Conservation (phyloP, 2,797 vertebrate species). For the Amblyopsis hoosieri region DNA sequence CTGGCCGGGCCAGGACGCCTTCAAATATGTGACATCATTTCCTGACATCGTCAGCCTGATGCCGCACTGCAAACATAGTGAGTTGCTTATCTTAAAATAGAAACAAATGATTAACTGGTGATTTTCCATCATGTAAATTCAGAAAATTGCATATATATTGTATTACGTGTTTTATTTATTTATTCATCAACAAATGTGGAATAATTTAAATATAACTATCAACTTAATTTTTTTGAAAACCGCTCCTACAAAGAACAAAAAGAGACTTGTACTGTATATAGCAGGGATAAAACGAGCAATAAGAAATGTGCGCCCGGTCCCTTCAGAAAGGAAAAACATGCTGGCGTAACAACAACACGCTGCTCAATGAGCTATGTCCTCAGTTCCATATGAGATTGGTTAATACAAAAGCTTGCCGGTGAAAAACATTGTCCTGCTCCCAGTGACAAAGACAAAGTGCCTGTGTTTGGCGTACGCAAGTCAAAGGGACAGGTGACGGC, state of each 20-base stretch:
- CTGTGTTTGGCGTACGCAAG: slow-evolving; percentile 89
- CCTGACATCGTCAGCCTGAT: slow-evolving; percentile 7
- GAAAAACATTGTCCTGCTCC: slow-evolving; percentile 96
- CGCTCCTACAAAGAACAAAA: slow-evolving; percentile 32
- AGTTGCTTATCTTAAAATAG: slow-evolving; percentile 8
- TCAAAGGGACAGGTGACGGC: slow-evolving; percentile 91
- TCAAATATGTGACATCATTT: slow-evolving; percentile 21
- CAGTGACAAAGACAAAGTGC: slow-evolving; percentile 97
- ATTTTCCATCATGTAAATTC: not conserved
- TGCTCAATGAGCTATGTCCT: slow-evolving; percentile 97
- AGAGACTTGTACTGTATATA: slow-evolving; percentile 18
- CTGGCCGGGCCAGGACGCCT: slow-evolving; percentile 22
- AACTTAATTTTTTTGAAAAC: slow-evolving; percentile 10
- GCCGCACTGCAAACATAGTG: not conserved
- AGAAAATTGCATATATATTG: not conserved
- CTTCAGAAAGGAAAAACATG: slow-evolving; percentile 68
- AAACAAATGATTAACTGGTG: too few species aligned
- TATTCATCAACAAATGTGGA: not conserved
- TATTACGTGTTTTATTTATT: not conserved
- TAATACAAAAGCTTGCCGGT: slow-evolving; percentile 96
- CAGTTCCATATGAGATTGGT: slow-evolving; percentile 97
- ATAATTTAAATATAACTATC: slow-evolving; percentile 9
- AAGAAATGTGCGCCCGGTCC: slow-evolving; percentile 60
- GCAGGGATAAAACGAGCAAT: slow-evolving; percentile 54
- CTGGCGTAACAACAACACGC: slow-evolving; percentile 85